Base-by-base conservation (phyloP, 2,888 invertebrate species). In the Notocelia uddmanniana region DNA sequence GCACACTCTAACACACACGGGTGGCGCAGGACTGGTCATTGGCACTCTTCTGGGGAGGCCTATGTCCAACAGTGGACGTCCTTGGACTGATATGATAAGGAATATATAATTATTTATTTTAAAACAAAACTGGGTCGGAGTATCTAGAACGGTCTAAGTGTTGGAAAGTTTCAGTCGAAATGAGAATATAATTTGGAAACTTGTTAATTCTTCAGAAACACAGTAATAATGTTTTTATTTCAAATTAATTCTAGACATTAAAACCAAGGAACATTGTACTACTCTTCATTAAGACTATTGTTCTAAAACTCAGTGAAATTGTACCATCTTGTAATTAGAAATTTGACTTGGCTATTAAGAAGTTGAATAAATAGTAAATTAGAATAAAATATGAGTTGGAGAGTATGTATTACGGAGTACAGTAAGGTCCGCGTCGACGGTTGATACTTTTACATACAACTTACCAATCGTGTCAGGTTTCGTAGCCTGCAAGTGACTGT, bases 381-480 rank as follows among this genome's bases (percentile, higher is more conserved):
- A 5, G 26, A 26, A 26, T 26, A n/a, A n/a, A n/a, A n/a, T n/a
- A n/a, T n/a, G 26, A 3, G 26, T 26, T 5, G 31, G 31, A 1
- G 31, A 31, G 31, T 8, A 31, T 6, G 8, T 6, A 8, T 15
- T 8, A 45, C 5, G 45, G 6, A 45, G 8, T 45, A 45, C 6
- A n/a, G 15, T 6, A n/a, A 6, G 6, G n/a, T 3, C 15, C 45
- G 45, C n/a, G n/a, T n/a, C n/a, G 45, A 6, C 3, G 45, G 45
- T n/a, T 41, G 15, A 41, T 15, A 5, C 41, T 45, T 2, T 6
- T 5, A n/a, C n/a, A n/a, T 5, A n/a, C n/a, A n/a, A 11, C 58
- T 86, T 83, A 96, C 97, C 97, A 68, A 97, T 90, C 0, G 97
- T 97, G 84, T 98, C 97, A 13, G 98, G 98, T 83, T 97, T 98